A percentile compares a stretch with the other conserved stretches of the same genome.
Evolutionary conservation across 1,140 invertebrate genomes (phyloP).

Genomic region (Aphaenogaster floridana): DNA sequence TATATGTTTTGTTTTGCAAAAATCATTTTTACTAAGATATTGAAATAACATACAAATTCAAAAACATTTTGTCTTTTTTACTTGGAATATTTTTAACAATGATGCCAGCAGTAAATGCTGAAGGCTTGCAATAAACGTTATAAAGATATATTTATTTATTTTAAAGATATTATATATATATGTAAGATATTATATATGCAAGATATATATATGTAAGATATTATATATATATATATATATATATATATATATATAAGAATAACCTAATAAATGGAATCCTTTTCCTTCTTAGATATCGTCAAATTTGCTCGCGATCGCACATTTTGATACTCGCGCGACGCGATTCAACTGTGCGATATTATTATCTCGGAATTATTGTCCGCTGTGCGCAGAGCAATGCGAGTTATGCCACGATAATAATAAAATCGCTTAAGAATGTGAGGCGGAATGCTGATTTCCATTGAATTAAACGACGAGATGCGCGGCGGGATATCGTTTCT

Average conservation of each 20-base stretch:
- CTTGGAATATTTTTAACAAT: not conserved
- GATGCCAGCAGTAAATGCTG: not conserved
- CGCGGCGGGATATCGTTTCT: not conserved
- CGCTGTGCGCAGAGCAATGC: not conserved
- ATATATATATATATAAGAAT: not conserved
- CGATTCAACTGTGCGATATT: not conserved
- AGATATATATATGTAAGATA: no score
- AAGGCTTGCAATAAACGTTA: not conserved
- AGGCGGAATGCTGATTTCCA: not conserved
- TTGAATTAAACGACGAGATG: not conserved
- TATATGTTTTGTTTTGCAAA: not conserved
- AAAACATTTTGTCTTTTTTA: not conserved
- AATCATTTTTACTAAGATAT: not conserved
- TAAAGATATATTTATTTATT: not conserved
- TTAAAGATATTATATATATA: no score
- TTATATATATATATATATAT: not conserved
- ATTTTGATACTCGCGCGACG: not conserved
- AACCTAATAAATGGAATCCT: not conserved
- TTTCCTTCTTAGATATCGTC: not conserved
- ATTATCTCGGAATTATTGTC: constrained; percentile 11
- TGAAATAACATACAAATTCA: not conserved
- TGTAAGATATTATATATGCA: no score
- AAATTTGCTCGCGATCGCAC: not conserved
- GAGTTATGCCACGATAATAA: constrained; percentile 7
- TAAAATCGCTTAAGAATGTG: not conserved